phyloP scores from a whole-genome alignment of 2,113 vertebrate genomes.

The Ciconia boyciana region DNA sequence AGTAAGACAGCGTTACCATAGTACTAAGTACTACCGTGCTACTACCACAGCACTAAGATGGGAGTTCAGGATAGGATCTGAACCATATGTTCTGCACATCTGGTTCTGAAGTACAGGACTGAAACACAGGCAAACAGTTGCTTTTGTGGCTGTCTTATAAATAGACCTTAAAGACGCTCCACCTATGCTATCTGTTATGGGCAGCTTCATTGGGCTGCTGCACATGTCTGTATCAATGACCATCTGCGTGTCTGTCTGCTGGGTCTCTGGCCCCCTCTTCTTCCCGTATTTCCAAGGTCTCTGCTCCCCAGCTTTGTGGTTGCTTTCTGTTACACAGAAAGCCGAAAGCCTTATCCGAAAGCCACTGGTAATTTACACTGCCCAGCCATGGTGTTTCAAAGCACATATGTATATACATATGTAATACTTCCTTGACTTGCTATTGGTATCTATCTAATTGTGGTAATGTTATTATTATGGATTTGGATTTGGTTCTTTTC shows the following conservation, averaged over 20 bases:
- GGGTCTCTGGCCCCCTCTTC: neutral
- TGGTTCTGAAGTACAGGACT: neutral
- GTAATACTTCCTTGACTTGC: slow-evolving; percentile 29
- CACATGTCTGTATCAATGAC: neutral
- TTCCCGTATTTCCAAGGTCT: neutral
- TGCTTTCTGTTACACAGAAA: neutral
- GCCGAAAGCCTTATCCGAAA: neutral
- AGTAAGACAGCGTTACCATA: neutral
- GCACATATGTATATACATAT: slow-evolving; percentile 20
- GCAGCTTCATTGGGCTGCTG: neutral
- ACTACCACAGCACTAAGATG: too few relatives aligned
- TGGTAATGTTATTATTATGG: slow-evolving; percentile 5
- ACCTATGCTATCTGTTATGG: neutral
- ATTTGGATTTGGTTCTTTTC: slow-evolving; percentile 34
- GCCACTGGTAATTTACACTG: neutral
- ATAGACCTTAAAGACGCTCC: neutral
- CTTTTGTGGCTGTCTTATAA: neutral
- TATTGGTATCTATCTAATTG: slow-evolving; percentile 32
- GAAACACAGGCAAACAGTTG: neutral
- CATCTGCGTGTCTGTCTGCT: neutral
- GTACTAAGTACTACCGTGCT: neutral
- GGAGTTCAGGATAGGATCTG: neutral
- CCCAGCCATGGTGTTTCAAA: neutral
- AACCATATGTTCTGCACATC: neutral
- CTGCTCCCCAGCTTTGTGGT: neutral